Evolutionary conservation across 2,797 vertebrate species (phyloP), one percentile per base, ranked within the genome.

Genomic region (Oophaga sylvatica): DNA sequence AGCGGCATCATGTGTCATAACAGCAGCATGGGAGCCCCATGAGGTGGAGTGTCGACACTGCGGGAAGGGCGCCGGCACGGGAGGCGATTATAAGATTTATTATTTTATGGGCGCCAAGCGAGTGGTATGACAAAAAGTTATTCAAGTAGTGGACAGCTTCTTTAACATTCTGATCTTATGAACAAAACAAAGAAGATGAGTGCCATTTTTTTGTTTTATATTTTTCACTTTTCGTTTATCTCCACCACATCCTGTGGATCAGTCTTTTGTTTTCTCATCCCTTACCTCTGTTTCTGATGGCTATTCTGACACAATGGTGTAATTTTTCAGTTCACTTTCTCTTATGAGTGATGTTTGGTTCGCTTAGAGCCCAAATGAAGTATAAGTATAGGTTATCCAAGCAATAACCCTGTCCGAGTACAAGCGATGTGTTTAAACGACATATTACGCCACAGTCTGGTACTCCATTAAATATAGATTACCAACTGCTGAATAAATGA

Each of bases 391-490:
- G 93, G 95, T 95, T 95, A 95, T 93, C 92, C 94, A 94, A 94
- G 94, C 94, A 95, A 94, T 95, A 95, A 95, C 93, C 94, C 89
- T 91, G 93, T 88, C 92, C 94, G 93, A 88, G 91, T 92, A 93
- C 92, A 91, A 93, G 91, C 94, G 95, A 94, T 95, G 94, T 95
- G 93, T 94, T 94, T 95, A 96, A 95, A 95, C 88, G 92, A 92
- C 94, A 95, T 95, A 95, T 95, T 95, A 95, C 95, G 93, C 93
- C 92, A 94, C 94, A 94, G 93, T 93, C 94, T 94, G 94, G 93
- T 94, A 95, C 92, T 95, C 94, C 92, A 95, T 96, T 96, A 95
- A 96, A 95, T 95, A 93, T 93, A 94, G 95, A 96, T 96, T 95
- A 95, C 94, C 93, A 92, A 90, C 92, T 91, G 90, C 93, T 93